These are phyloP conservation scores for Brachyopa scutellaris DNA, from an alignment of 2,888 invertebrate genomes.

Conservation along the genomic window DNA sequence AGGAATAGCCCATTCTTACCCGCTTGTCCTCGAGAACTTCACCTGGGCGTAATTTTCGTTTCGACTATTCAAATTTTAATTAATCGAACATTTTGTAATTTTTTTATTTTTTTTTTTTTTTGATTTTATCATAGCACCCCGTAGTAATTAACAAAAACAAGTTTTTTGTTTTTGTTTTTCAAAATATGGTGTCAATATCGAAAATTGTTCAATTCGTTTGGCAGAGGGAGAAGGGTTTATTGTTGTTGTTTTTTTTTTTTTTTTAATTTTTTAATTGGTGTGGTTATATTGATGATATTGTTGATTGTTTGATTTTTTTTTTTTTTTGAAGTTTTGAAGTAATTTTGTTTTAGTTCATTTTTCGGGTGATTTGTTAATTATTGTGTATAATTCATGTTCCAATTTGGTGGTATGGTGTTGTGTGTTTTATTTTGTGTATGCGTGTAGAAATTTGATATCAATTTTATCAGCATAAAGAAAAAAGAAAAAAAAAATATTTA, in stretches of 20 bases:
- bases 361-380: slow-evolving; percentile 40
- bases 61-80: slow-evolving; percentile 45
- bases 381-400: slow-evolving; percentile 53
- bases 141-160: background rate
- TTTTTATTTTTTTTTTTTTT: slow-evolving; percentile 68
- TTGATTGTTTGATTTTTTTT: slow-evolving; percentile 50
- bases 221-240: slow-evolving; percentile 5
- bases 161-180: background rate
- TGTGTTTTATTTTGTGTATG: slow-evolving; percentile 70
- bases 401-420: slow-evolving; percentile 66
- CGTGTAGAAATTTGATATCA: slow-evolving; percentile 62
- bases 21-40: slow-evolving; percentile 96
- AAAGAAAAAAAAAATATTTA: slow-evolving; percentile 40
- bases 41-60: slow-evolving; percentile 91
- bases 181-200: background rate
- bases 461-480: slow-evolving; percentile 53
- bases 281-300: slow-evolving; percentile 59
- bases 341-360: slow-evolving; percentile 32
- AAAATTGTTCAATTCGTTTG: slow-evolving; percentile 7
- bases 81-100: slow-evolving; percentile 71
- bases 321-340: slow-evolving; percentile 3
- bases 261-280: background rate
- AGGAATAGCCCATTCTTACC: slow-evolving; percentile 85
- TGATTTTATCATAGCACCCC: background rate
- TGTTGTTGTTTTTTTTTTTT: slow-evolving; percentile 27